phyloP scores from a whole-genome alignment of 2,888 invertebrate genomes.

The Ophion ventricosus region DNA sequence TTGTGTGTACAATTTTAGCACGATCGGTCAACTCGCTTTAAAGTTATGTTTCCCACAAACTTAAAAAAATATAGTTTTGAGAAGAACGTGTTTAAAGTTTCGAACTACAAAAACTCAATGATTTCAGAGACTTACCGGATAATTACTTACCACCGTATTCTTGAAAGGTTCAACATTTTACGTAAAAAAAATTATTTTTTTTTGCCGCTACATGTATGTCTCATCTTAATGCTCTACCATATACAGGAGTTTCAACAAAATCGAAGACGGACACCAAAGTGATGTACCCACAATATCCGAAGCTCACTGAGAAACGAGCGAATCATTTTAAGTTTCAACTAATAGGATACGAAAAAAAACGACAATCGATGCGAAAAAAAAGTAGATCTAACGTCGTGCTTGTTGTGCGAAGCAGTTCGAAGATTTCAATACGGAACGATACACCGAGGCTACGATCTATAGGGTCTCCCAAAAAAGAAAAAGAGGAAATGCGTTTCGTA shows the following conservation, averaged over 20 bases:
- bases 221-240: too few relatives aligned
- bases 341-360: conserved; percentile 47
- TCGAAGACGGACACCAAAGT: not conserved
- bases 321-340: conserved; percentile 41
- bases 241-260: not conserved
- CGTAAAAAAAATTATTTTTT: too few relatives aligned
- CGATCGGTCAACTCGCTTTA: too few relatives aligned
- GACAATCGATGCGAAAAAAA: conserved; percentile 41
- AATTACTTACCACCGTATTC: too few relatives aligned
- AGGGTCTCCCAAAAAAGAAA: conserved; percentile 17
- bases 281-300: not conserved
- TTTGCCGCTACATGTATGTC: too few relatives aligned
- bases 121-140: too few relatives aligned
- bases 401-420: conserved; percentile 21
- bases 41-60: too few relatives aligned
- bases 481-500: conserved; percentile 32
- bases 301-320: conserved; percentile 20
- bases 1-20: too few relatives aligned
- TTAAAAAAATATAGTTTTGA: too few relatives aligned
- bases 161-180: too few relatives aligned
- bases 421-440: conserved; percentile 12
- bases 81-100: too few relatives aligned
- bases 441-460: conserved; percentile 2
- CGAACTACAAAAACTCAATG: too few relatives aligned
- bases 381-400: conserved; percentile 7